Evolutionary conservation across 2,888 invertebrate species (phyloP).

Genomic region (Operophtera brumata): DNA sequence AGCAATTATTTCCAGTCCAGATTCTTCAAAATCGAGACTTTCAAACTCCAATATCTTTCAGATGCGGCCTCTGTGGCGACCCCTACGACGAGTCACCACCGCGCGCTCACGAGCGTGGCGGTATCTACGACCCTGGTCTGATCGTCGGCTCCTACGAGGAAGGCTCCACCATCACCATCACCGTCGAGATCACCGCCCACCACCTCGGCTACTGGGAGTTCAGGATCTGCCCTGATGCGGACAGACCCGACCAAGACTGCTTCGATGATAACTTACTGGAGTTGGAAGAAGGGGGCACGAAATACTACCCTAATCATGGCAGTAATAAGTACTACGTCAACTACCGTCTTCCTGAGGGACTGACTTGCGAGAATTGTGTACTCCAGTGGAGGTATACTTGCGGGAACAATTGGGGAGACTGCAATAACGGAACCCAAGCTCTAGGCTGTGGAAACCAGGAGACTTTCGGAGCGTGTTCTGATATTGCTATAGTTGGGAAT

Average conservation of each 20-base stretch:
- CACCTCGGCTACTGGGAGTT: conserved; percentile 93
- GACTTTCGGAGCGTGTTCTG: conserved; percentile 90
- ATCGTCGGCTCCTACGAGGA: conserved; percentile 86
- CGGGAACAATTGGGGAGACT: conserved; percentile 90
- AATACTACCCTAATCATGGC: conserved; percentile 85
- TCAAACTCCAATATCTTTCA: conserved; percentile 26
- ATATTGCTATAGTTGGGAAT: conserved; percentile 81
- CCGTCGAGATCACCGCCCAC: conserved; percentile 89
- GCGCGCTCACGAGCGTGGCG: conserved; percentile 89
- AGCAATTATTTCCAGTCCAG: too few relatives aligned
- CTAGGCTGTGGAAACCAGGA: conserved; percentile 94
- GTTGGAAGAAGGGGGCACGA: conserved; percentile 74
- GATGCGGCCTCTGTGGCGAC: conserved; percentile 92
- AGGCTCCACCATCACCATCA: conserved; percentile 83
- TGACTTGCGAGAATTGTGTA: conserved; percentile 89
- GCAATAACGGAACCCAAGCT: conserved; percentile 84
- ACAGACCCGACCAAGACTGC: conserved; percentile 85
- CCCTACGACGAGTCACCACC: conserved; percentile 85
- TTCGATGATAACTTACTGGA: conserved; percentile 84
- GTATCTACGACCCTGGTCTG: conserved; percentile 87
- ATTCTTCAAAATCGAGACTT: neutral
- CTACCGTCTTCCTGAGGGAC: conserved; percentile 79
- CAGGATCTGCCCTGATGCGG: conserved; percentile 87
- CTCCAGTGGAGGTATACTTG: conserved; percentile 93
- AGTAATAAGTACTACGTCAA: conserved; percentile 85